A percentile compares a stretch with the other conserved stretches of the same genome.
Evolutionary conservation across 2,888 invertebrate genomes (phyloP).

Genomic region (Coelinius sp.): DNA sequence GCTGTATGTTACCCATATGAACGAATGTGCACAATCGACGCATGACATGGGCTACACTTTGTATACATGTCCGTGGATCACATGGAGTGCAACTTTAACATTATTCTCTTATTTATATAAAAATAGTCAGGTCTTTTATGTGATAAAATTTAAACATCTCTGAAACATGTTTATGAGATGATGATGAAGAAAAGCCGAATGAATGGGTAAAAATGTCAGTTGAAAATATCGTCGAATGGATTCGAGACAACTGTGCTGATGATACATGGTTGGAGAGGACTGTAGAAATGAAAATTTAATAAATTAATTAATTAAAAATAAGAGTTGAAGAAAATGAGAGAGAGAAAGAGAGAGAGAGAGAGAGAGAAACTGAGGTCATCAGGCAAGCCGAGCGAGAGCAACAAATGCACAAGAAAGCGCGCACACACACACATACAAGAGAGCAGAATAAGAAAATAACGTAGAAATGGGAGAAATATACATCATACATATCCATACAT

Average conservation of each 20-base stretch:
- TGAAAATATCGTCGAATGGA: slow-evolving; percentile 2
- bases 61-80: slow-evolving; percentile 48
- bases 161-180: slow-evolving; percentile 1
- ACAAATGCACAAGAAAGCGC: slow-evolving; percentile 27
- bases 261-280: background rate
- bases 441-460: background rate
- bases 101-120: background rate
- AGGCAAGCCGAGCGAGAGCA: slow-evolving; percentile 35
- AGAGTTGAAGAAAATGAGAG: slow-evolving; percentile 44
- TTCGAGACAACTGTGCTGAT: background rate
- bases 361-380: too few relatives aligned
- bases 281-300: slow-evolving; percentile 11
- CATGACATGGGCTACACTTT: slow-evolving; percentile 52
- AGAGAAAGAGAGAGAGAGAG: slow-evolving; percentile 45
- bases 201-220: slow-evolving; percentile 1
- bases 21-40: slow-evolving; percentile 44
- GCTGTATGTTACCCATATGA: slow-evolving; percentile 29
- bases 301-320: background rate
- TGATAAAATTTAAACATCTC: background rate
- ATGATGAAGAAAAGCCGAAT: slow-evolving; percentile 1
- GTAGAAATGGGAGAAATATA: background rate
- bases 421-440: slow-evolving; percentile 26
- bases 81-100: slow-evolving; percentile 4
- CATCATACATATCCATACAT: slow-evolving; percentile 52
- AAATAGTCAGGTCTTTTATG: background rate